Percentiles rank a stretch among this genome's conserved stretches.
These are phyloP conservation scores for Cinclus mexicanus DNA, from an alignment of 2,113 vertebrate genomes.

Conservation along the genomic window DNA sequence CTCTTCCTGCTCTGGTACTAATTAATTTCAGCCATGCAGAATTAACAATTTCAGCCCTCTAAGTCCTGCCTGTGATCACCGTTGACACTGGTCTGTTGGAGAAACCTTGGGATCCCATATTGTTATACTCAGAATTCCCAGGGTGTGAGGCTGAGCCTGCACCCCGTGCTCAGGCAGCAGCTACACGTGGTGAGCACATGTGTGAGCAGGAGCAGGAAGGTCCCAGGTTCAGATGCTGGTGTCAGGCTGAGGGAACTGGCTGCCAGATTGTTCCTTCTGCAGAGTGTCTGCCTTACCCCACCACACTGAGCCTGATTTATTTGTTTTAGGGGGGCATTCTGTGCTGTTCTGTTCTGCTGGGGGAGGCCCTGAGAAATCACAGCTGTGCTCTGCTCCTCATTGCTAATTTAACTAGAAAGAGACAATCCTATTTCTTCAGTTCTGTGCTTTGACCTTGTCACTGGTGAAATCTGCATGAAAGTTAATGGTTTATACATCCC, in stretches of 20 bases:
- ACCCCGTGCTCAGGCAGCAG: slow-evolving; percentile 1
- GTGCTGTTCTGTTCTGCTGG: not conserved
- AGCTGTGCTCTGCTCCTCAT: not conserved
- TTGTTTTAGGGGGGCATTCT: slow-evolving; percentile 14
- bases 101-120: slow-evolving; percentile 31
- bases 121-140: slow-evolving; percentile 35
- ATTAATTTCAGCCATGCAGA: slow-evolving; percentile 6
- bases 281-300: not conserved
- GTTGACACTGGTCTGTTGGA: slow-evolving; percentile 35
- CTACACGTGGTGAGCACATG: slow-evolving; percentile 32
- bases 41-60: slow-evolving; percentile 41
- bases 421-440: not conserved
- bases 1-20: slow-evolving; percentile 9
- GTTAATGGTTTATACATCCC: not conserved
- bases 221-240: not conserved
- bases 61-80: slow-evolving; percentile 50
- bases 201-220: not conserved
- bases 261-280: not conserved
- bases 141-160: slow-evolving; percentile 1
- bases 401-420: slow-evolving; percentile 4
- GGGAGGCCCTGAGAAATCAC: not conserved
- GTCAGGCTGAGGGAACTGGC: not conserved
- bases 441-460: not conserved
- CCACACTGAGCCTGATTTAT: not conserved
- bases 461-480: not conserved